Evolutionary conservation across 2,888 invertebrate species (phyloP), one percentile per base, ranked within the genome.

Genomic region (Andrena camellia): DNA sequence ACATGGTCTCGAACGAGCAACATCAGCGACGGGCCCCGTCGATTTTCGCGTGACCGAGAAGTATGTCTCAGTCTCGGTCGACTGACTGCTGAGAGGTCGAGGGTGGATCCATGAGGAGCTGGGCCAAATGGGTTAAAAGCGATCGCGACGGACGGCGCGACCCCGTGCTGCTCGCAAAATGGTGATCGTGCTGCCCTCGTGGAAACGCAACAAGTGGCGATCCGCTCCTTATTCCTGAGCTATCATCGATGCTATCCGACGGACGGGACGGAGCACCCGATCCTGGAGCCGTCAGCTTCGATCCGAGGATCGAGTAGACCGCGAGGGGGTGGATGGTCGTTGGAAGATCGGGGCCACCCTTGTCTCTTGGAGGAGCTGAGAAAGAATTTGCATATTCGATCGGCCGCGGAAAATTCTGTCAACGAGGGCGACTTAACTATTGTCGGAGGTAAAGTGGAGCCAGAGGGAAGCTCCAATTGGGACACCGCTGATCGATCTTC

Each of bases 151-250:
- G 80, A 81, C 84, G 75, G 88, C 90, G 88, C 88, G 88, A 83
- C 84, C 77, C 78, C 81, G 85, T 85, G 86, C 86, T 82, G 79
- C 78, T 84, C 68, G 80, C 79, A 85, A 90, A 85, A 91, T 91
- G 92, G 89, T 88, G 87, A 87, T 87, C 80, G 79, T 81, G 85
- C 57, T 79, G 81, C 84, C 85, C 78, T 84, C 82, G 63, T 82
- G 82, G 84, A 88, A 87, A 83, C 86, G 89, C 89, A 91, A 89
- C 90, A 89, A 91, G 89, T 91, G 88, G 84, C 84, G 89, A 81
- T 60, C 74, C 33, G 68, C 50, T 69, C 66, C 73, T 76, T 66
- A 68, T 66, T 77, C 57, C 60, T 72, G 70, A 87, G 77, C 74
- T 67, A 13, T 85, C 89, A 76, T 86, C 88, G 75, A 82, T 83